Base-by-base conservation (phyloP, 2,113 vertebrate genomes). In the Toxotes jaculatrix region DNA sequence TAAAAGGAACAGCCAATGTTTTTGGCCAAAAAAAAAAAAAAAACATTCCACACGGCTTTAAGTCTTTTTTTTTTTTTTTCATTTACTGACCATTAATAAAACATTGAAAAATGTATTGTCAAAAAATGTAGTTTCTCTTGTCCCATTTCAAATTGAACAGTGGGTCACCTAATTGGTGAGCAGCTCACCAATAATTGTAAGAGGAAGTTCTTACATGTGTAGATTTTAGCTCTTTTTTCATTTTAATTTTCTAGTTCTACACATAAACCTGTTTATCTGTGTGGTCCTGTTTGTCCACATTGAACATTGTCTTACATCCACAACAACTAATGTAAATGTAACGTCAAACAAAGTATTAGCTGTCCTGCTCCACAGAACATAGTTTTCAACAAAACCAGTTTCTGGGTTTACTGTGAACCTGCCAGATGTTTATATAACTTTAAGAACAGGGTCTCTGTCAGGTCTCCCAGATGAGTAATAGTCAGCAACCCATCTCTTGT, bases 401-500 rank as follows among this genome's bases (percentile, higher is more conserved):
- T 21, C 16, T n/a, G 9, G 23, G 59, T 3, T 43, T 19, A 40
- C 43, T 59, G 8, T 16, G 4, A 31, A 38, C 27, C 56, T 62
- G 40, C 16, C 21, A 40, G 6, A n/a, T 43, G 61, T 72, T 42
- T 72, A 27, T 27, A 27, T 32, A 64, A 77, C n/a, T 23, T 64
- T 31, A 67, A 36, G 3, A 61, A n/a, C 32, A 14, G 14, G 1
- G 9, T 59, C 21, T 69, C 19, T 68, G 2, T 71, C 38, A 43
- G 27, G 13, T 78, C 12, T 43, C n/a, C 17, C 23, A n/a, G 8
- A 75, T 62, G 47, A 79, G 16, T 7, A 63, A 57, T 19, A 57
- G 42, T 67, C 36, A 8, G 56, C n/a, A 40, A 23, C 14, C 23
- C 21, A 23, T 67, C 16, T 60, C 34, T 59, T 61, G 16, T 56